These are phyloP conservation scores for Babyrousa celebensis DNA, from an alignment of 2,797 vertebrate genomes.

Conservation along the genomic window DNA sequence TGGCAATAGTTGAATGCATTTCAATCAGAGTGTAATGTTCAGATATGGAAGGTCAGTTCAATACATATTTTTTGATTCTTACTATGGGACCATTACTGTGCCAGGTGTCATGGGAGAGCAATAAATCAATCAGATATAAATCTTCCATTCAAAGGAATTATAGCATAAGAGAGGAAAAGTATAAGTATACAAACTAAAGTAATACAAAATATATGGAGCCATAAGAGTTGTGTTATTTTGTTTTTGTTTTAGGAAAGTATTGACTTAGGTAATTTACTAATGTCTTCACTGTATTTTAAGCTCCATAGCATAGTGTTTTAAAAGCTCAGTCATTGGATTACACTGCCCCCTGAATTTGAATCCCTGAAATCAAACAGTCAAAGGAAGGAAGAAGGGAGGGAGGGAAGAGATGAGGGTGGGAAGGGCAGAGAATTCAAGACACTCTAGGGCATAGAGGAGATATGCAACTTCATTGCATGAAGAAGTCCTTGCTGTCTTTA, in stretches of 20 bases:
- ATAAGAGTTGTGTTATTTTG: not conserved
- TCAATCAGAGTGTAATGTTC: not conserved
- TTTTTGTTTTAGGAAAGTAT: not conserved
- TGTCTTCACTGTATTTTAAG: not conserved
- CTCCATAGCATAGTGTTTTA: not conserved
- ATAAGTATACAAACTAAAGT: not conserved
- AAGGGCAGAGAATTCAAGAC: not conserved
- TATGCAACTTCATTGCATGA: not conserved
- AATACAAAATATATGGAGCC: not conserved
- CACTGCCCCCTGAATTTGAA: not conserved
- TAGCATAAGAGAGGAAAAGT: not conserved
- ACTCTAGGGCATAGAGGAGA: not conserved
- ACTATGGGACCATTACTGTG: not conserved
- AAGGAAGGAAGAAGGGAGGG: not conserved
- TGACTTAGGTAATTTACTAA: not conserved
- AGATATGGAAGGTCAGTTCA: not conserved
- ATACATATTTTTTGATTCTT: not conserved
- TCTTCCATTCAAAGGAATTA: constrained; percentile 41
- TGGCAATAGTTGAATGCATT: not conserved
- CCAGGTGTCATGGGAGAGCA: not conserved
- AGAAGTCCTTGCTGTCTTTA: not conserved
- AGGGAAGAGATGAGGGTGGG: not conserved
- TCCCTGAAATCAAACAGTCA: not conserved
- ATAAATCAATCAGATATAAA: not conserved
- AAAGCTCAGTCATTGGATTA: not conserved